These are phyloP conservation scores for Mesoligia furuncula DNA, from an alignment of 2,888 invertebrate species.

Conservation along the genomic window DNA sequence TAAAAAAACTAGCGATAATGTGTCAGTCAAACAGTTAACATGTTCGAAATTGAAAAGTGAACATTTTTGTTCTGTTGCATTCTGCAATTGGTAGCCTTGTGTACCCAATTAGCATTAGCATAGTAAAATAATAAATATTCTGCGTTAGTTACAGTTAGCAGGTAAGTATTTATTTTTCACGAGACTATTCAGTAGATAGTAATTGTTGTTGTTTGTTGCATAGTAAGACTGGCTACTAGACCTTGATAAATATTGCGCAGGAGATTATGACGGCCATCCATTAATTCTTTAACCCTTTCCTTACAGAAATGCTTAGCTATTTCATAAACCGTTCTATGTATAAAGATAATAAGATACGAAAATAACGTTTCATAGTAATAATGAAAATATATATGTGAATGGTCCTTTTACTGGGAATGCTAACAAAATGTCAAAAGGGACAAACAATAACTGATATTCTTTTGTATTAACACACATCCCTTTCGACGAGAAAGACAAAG, in stretches of 20 bases:
- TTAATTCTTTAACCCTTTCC: constrained; percentile 24
- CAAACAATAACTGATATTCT: not conserved
- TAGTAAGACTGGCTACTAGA: constrained; percentile 1
- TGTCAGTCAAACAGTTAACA: constrained; percentile 28
- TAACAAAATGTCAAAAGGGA: constrained; percentile 7
- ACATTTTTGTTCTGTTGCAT: constrained; percentile 41
- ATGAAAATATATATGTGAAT: not conserved
- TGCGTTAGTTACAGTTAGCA: not conserved
- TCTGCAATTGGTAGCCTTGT: constrained; percentile 48
- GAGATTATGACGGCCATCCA: constrained; percentile 27
- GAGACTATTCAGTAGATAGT: no score
- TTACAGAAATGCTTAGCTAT: constrained; percentile 15
- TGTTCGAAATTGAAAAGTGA: constrained; percentile 41
- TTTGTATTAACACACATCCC: constrained; percentile 21
- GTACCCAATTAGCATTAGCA: constrained; percentile 40
- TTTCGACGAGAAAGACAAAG: not conserved
- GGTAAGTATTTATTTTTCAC: no score
- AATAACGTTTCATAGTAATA: not conserved
- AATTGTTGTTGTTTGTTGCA: no score
- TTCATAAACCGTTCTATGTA: constrained; percentile 15
- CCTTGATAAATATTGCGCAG: constrained; percentile 42
- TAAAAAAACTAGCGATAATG: constrained; percentile 23
- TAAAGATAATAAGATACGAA: not conserved
- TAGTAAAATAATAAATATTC: constrained; percentile 40
- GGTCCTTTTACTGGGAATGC: constrained; percentile 2